Conservation (phyloP, 2,888 invertebrate species). For the Dichetophora obliterata region DNA sequence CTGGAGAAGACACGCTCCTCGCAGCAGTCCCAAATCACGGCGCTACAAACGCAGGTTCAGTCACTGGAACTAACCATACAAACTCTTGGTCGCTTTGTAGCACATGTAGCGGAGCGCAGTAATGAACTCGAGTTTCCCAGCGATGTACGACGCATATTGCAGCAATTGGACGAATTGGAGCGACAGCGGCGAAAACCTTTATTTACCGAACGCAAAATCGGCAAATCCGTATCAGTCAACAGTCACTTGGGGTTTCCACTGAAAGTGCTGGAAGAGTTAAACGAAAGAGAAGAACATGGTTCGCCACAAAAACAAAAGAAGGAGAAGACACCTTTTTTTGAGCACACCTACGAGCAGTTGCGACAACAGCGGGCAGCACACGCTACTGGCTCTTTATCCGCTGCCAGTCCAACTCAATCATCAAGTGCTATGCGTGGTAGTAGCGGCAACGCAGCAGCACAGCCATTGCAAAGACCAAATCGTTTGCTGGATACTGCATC, state of each 20-base stretch:
- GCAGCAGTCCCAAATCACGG: conserved; percentile 75
- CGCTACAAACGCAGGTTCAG: conserved; percentile 80
- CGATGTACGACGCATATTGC: conserved; percentile 81
- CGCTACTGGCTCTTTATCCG: conserved; percentile 23
- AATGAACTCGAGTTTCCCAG: conserved; percentile 79
- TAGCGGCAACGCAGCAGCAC: conserved; percentile 9
- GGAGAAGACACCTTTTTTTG: conserved; percentile 75
- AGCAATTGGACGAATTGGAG: conserved; percentile 73
- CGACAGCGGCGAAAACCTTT: conserved; percentile 68
- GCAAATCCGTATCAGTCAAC: conserved; percentile 69
- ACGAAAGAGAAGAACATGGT: conserved; percentile 69
- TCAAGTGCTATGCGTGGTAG: conserved; percentile 41
- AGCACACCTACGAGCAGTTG: conserved; percentile 79
- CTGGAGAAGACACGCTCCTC: conserved; percentile 76
- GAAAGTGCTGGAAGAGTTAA: conserved; percentile 70
- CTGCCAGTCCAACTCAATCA: conserved; percentile 47
- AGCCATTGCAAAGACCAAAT: conserved; percentile 57
- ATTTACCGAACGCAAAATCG: conserved; percentile 69
- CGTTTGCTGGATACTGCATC: conserved; percentile 57
- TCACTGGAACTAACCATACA: conserved; percentile 81
- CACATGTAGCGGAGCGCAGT: conserved; percentile 76
- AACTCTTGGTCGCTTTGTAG: conserved; percentile 80
- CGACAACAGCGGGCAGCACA: conserved; percentile 73
- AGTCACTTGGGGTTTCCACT: conserved; percentile 69
- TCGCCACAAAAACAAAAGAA: conserved; percentile 68